Evolutionary conservation across 2,888 invertebrate species (phyloP), one percentile per base, ranked within the genome.

Genomic region (Adela reaumurella): DNA sequence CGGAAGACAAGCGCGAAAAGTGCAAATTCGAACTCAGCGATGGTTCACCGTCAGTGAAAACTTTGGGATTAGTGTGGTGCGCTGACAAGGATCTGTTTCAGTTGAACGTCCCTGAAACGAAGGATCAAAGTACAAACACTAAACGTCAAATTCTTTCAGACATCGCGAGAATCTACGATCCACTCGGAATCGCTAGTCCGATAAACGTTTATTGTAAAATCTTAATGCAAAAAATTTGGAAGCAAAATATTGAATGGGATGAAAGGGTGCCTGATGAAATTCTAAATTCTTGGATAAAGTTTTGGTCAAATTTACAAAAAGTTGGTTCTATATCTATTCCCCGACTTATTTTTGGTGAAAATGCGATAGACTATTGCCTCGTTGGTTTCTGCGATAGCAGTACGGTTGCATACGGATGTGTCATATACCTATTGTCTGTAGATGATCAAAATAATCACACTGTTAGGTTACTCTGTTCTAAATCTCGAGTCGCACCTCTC

Each of bases 361-460:
- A 8, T 3, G 35, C 16, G n/a, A 5, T n/a, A 45, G 6, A 1
- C 2, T 52, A 58, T 4, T 58, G 61, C 50, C 17, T 63, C 8
- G 59, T 61, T 44, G 43, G 51, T 0, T 62, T 62, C 44, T 54
- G 56, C 19, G 61, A 61, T 41, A 58, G 61, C 0, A 59, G 59
- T 0, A 49, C 53, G 17, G 1, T 2, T 1, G 59, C 60, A 1
- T 59, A 57, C 18, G 61, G 59, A 1, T 56, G 59, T 3, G 60
- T 60, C 42, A 28, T 62, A 18, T 62, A 61, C 47, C 28, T 59
- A 5, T 47, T 35, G 16, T 53, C 59, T 0, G 45, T 56, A 10
- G 47, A 47, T 1, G 46, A 49, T 1, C 10, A 20, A 14, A 45
- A 43, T 1, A 17, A 14, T 48, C 47, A 43, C 28, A 51, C 6